Conservation (phyloP, 2,888 invertebrate species). For the Peribatodes rhomboidaria region DNA sequence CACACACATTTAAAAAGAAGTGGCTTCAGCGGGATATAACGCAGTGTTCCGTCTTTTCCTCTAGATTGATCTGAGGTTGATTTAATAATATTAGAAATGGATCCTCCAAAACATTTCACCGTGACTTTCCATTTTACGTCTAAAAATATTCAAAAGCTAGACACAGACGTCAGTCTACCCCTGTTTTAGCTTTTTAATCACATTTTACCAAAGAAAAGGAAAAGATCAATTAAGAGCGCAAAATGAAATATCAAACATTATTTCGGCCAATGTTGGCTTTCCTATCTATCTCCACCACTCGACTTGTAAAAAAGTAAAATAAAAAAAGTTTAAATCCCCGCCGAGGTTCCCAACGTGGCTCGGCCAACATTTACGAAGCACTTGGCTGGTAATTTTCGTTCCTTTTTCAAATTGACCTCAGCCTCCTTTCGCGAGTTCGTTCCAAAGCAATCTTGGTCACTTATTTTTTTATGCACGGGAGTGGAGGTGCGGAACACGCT, state of each 20-base stretch:
- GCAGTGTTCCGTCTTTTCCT: too few species aligned
- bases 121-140: too few species aligned
- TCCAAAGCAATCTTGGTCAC: constrained; percentile 39
- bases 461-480: constrained; percentile 39
- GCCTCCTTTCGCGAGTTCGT: constrained; percentile 32
- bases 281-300: constrained; percentile 30
- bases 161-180: too few species aligned
- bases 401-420: constrained; percentile 45
- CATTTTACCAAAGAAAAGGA: background rate
- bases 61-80: too few species aligned
- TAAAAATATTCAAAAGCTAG: too few species aligned
- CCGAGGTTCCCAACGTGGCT: constrained; percentile 12
- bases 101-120: too few species aligned
- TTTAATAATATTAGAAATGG: too few species aligned
- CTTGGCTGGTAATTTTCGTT: constrained; percentile 48
- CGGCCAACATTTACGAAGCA: constrained; percentile 51
- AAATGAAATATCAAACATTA: background rate
- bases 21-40: too few species aligned
- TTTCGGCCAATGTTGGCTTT: constrained; percentile 26
- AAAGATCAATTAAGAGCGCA: background rate
- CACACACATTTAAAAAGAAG: too few species aligned
- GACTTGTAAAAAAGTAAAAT: constrained; percentile 26
- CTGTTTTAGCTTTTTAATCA: background rate
- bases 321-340: constrained; percentile 31
- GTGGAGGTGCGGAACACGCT: constrained; percentile 24